Percentiles rank a stretch among this genome's conserved stretches.
Conservation (phyloP, 2,797 vertebrate species). For the Chelmon rostratus region DNA sequence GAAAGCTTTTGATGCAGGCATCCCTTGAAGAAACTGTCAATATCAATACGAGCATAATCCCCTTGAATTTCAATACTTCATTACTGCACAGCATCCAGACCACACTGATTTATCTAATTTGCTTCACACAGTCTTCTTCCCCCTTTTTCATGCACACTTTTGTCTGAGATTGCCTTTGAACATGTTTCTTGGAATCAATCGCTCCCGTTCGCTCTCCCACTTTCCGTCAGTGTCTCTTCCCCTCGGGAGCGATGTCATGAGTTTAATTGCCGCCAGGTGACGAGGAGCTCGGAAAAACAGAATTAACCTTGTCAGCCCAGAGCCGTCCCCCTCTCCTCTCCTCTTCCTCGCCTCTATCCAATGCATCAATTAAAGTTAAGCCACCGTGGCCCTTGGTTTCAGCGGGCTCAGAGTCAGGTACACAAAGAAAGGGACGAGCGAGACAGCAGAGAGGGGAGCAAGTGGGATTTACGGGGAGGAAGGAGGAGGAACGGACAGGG, state of each 20-base stretch:
- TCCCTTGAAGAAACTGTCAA: slow-evolving; percentile 56
- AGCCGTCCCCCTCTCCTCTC: slow-evolving; percentile 53
- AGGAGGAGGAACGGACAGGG: slow-evolving; percentile 23
- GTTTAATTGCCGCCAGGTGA: slow-evolving; percentile 83
- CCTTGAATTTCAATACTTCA: slow-evolving; percentile 42
- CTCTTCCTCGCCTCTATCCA: slow-evolving; percentile 55
- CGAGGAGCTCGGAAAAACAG: slow-evolving; percentile 79
- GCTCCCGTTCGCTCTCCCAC: background rate
- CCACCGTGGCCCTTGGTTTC: slow-evolving; percentile 60
- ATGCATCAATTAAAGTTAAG: slow-evolving; percentile 83
- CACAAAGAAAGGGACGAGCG: slow-evolving; percentile 44
- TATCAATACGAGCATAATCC: slow-evolving; percentile 56
- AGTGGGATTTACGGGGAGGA: slow-evolving; percentile 48
- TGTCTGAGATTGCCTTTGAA: slow-evolving; percentile 51
- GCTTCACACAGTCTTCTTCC: background rate
- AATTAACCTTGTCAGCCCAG: slow-evolving; percentile 85
- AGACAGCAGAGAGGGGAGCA: slow-evolving; percentile 38
- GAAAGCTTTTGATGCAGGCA: slow-evolving; percentile 42
- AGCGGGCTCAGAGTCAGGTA: slow-evolving; percentile 68
- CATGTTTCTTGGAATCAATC: slow-evolving; percentile 35
- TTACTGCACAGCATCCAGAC: slow-evolving; percentile 31
- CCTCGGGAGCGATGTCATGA: slow-evolving; percentile 62
- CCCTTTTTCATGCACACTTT: slow-evolving; percentile 1
- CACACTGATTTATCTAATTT: slow-evolving; percentile 29
- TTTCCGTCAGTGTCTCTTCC: slow-evolving; percentile 12